Evolutionary conservation across 2,797 vertebrate species (phyloP).

Genomic region (Dermochelys coriacea): DNA sequence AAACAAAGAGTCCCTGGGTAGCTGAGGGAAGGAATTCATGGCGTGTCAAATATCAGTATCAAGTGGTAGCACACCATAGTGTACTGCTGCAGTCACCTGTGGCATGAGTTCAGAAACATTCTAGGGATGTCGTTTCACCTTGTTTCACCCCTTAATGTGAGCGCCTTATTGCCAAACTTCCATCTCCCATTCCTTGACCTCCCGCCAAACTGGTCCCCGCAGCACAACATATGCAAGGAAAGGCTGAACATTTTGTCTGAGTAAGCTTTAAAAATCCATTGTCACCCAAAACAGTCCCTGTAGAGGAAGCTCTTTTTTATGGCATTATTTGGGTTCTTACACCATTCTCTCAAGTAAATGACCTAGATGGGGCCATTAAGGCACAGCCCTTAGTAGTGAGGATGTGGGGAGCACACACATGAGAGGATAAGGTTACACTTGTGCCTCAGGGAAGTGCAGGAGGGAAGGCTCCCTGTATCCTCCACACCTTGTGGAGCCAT

Average conservation of each 20-base stretch:
- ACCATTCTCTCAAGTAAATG: neutral
- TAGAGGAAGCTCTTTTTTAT: neutral
- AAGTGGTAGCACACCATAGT: conserved; percentile 35
- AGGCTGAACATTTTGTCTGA: neutral
- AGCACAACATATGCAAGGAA: neutral
- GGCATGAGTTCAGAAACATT: conserved; percentile 38
- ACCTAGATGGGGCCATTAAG: neutral
- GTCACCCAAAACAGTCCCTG: neutral
- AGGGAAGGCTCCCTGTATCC: neutral
- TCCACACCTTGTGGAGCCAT: neutral
- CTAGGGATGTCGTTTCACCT: neutral
- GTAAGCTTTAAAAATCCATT: neutral
- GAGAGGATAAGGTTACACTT: neutral
- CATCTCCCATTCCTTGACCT: neutral
- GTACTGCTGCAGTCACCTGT: conserved; percentile 43
- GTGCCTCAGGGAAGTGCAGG: neutral
- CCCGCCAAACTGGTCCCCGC: neutral
- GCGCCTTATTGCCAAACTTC: neutral
- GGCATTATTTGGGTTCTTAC: neutral
- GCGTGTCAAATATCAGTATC: neutral
- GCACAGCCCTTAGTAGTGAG: neutral
- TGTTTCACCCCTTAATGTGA: neutral
- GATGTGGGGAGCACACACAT: neutral
- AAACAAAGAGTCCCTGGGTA: neutral
- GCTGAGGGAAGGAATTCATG: conserved; percentile 20